Percentiles rank a stretch among this genome's conserved stretches.
These are phyloP conservation scores for Eriosoma lanigerum DNA, from an alignment of 1,140 invertebrate genomes.

Conservation along the genomic window DNA sequence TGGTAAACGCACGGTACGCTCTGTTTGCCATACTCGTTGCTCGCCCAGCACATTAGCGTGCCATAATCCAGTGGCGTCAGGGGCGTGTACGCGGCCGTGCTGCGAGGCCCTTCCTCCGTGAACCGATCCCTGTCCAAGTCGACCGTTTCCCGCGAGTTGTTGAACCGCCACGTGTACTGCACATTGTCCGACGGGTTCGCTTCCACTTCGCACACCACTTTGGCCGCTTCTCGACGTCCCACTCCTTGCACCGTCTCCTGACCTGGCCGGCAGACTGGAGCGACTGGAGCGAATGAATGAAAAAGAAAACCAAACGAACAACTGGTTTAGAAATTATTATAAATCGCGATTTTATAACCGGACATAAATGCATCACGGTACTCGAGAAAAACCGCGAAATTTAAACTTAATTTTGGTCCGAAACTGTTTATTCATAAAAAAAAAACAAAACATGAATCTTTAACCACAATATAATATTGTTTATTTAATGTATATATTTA, in stretches of 20 bases:
- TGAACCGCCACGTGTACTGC: constrained; percentile 75
- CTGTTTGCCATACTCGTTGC: constrained; percentile 69
- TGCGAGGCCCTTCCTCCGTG: constrained; percentile 62
- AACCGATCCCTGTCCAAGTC: constrained; percentile 46
- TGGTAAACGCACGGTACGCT: constrained; percentile 70
- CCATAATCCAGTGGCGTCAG: constrained; percentile 73
- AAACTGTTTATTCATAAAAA: too few relatives aligned
- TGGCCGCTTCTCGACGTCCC: constrained; percentile 74
- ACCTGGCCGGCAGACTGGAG: constrained; percentile 69
- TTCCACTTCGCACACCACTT: constrained; percentile 78
- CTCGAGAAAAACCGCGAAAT: too few relatives aligned
- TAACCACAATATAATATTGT: too few relatives aligned
- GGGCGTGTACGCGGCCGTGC: constrained; percentile 69
- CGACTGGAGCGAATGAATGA: constrained; percentile 62
- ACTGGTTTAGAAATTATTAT: too few relatives aligned
- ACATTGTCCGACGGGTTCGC: constrained; percentile 74
- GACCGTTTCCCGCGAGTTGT: constrained; percentile 66
- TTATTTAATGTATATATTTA: too few relatives aligned
- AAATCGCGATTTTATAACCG: too few relatives aligned
- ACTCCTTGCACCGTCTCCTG: constrained; percentile 75
- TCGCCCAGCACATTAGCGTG: constrained; percentile 70
- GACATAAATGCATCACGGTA: too few relatives aligned
- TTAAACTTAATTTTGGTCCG: too few relatives aligned
- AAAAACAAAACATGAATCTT: too few relatives aligned
- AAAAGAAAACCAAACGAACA: constrained; percentile 34